phyloP scores from a whole-genome alignment of 2,888 invertebrate genomes.

The Pyrrhosoma nymphula region DNA sequence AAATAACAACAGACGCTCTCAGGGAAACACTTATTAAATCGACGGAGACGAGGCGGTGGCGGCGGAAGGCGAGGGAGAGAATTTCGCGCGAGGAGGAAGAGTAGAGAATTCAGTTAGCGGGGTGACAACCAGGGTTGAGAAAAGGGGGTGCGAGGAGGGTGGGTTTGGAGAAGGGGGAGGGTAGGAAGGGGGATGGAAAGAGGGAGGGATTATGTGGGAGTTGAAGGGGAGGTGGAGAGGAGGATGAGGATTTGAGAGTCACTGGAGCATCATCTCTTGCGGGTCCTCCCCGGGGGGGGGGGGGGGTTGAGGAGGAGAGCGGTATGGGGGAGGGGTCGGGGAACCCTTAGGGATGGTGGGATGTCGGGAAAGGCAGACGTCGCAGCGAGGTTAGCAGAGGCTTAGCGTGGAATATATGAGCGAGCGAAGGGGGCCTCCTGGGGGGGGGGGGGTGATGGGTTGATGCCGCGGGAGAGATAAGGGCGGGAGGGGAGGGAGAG shows the following conservation, averaged over 20 bases:
- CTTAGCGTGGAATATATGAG: conserved; percentile 22
- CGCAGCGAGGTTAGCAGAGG: not conserved
- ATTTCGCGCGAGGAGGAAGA: not conserved
- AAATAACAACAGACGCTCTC: conserved; percentile 11
- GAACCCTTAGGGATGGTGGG: no score
- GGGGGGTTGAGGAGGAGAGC: not conserved
- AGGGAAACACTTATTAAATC: conserved; percentile 39
- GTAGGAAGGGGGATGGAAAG: not conserved
- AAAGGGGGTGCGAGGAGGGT: not conserved
- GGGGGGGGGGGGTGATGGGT: not conserved
- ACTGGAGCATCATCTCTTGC: not conserved
- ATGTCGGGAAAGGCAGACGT: not conserved
- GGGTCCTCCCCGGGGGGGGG: not conserved
- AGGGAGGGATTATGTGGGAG: not conserved
- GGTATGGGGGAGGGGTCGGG: not conserved
- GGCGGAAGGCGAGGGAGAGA: not conserved
- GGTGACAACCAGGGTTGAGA: not conserved
- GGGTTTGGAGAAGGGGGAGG: not conserved
- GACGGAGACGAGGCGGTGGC: not conserved
- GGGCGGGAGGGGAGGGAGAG: not conserved
- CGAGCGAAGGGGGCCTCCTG: not conserved
- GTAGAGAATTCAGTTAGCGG: not conserved
- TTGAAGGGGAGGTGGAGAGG: not conserved
- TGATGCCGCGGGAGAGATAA: not conserved
- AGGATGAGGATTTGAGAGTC: conserved; percentile 11